Evolutionary conservation across 2,797 vertebrate species (phyloP).

Genomic region (Melanotaenia pygmaea): DNA sequence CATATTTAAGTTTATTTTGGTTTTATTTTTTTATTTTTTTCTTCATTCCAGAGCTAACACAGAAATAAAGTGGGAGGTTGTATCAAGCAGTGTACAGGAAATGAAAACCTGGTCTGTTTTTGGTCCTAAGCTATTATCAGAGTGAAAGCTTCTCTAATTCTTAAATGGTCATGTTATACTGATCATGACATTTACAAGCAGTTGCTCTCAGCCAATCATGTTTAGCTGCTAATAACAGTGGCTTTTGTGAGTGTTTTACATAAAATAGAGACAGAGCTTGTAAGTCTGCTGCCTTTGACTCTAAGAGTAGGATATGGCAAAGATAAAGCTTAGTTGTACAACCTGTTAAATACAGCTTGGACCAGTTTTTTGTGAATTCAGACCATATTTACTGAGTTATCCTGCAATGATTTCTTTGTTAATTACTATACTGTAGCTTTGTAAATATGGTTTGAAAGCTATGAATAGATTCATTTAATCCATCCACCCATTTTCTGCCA

Average conservation of each 20-base stretch:
- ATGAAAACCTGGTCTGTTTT: constrained; percentile 11
- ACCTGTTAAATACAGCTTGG: constrained; percentile 7
- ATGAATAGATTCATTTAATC: neutral
- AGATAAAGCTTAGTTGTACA: neutral
- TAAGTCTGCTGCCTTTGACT: neutral
- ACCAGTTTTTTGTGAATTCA: constrained; percentile 14
- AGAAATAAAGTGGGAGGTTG: constrained; percentile 20
- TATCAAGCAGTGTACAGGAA: constrained; percentile 16
- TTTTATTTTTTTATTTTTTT: neutral
- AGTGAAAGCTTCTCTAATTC: constrained; percentile 25
- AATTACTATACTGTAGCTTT: constrained; percentile 3
- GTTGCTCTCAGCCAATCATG: constrained; percentile 18
- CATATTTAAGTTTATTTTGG: neutral
- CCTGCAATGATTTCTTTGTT: neutral
- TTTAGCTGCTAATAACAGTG: constrained; percentile 10
- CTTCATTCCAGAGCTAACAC: neutral
- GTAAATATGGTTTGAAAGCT: neutral
- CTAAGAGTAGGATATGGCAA: neutral
- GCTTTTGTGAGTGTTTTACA: neutral
- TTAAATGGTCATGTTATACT: constrained; percentile 34
- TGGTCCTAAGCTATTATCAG: neutral
- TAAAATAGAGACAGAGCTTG: neutral
- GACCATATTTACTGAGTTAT: neutral
- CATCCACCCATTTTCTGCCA: too few relatives aligned
- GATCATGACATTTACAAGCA: constrained; percentile 26